A percentile compares a stretch with the other conserved stretches of the same genome.
phyloP scores from a whole-genome alignment of 2,888 invertebrate species.

The Andrena flavipes region DNA sequence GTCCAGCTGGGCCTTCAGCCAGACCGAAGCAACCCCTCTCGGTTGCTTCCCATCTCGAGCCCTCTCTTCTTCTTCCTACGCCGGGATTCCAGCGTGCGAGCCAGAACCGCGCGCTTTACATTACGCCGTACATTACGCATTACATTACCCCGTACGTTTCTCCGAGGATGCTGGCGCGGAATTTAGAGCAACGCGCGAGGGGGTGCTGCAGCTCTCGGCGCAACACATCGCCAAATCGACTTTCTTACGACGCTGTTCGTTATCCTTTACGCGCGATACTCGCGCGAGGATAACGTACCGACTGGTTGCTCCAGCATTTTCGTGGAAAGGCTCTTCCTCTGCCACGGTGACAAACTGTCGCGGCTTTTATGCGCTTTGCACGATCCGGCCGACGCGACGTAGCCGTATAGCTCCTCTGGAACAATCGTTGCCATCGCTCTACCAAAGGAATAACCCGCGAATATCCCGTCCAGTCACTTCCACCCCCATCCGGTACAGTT shows the following conservation, averaged over 20 bases:
- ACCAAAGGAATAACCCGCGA: slow-evolving; percentile 39
- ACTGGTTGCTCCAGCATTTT: slow-evolving; percentile 71
- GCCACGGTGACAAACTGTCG: slow-evolving; percentile 65
- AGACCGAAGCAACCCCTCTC: slow-evolving; percentile 52
- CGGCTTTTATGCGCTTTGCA: slow-evolving; percentile 62
- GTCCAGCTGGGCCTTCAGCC: slow-evolving; percentile 73
- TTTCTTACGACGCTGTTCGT: slow-evolving; percentile 74
- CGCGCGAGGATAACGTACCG: slow-evolving; percentile 70
- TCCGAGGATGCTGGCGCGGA: slow-evolving; percentile 61
- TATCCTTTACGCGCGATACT: slow-evolving; percentile 71
- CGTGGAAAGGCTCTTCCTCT: slow-evolving; percentile 51
- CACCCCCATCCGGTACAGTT: slow-evolving; percentile 2
- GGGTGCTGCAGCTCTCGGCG: slow-evolving; percentile 51
- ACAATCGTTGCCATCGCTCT: slow-evolving; percentile 55
- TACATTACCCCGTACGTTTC: slow-evolving; percentile 74
- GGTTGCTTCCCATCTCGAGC: slow-evolving; percentile 47
- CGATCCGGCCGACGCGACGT: slow-evolving; percentile 57
- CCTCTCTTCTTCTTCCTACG: slow-evolving; percentile 27
- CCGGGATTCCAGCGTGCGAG: slow-evolving; percentile 24
- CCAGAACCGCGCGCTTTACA: slow-evolving; percentile 57
- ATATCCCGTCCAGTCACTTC: slow-evolving; percentile 37
- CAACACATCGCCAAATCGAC: slow-evolving; percentile 78
- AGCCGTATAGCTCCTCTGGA: slow-evolving; percentile 56
- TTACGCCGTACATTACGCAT: slow-evolving; percentile 76
- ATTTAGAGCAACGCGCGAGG: slow-evolving; percentile 61